These are phyloP conservation scores for Cydia splendana DNA, from an alignment of 1,140 invertebrate genomes.

Conservation along the genomic window DNA sequence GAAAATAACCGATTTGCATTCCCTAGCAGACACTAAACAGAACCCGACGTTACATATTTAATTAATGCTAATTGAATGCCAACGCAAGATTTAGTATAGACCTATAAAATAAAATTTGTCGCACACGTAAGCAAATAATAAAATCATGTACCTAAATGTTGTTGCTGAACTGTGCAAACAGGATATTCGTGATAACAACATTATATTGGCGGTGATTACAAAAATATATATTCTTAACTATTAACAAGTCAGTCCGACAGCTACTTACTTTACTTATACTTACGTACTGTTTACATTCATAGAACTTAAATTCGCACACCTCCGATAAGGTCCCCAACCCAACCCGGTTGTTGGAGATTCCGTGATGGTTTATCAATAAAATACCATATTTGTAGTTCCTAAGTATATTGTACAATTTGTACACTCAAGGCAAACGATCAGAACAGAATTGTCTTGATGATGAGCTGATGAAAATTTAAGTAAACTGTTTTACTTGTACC, in stretches of 20 bases:
- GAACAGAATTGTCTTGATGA: too few relatives aligned
- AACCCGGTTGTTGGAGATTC: too few relatives aligned
- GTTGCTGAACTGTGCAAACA: constrained; percentile 19
- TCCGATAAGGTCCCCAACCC: too few relatives aligned
- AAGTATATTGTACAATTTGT: too few relatives aligned
- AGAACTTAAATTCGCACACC: too few relatives aligned
- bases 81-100: constrained; percentile 1
- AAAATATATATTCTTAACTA: constrained; percentile 20
- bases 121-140: constrained; percentile 39
- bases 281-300: not conserved
- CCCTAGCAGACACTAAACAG: not conserved
- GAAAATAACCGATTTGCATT: too few relatives aligned
- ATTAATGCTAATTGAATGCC: not conserved
- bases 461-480: too few relatives aligned
- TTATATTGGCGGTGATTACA: not conserved
- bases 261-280: not conserved
- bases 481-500: too few relatives aligned
- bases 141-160: constrained; percentile 25
- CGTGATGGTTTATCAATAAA: too few relatives aligned
- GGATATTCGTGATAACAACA: constrained; percentile 19
- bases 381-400: too few relatives aligned
- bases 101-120: constrained; percentile 50
- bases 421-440: too few relatives aligned
- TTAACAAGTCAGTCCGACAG: not conserved
- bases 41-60: not conserved